Conservation (phyloP, 1,140 invertebrate species). For the Brachionus koreanus region DNA sequence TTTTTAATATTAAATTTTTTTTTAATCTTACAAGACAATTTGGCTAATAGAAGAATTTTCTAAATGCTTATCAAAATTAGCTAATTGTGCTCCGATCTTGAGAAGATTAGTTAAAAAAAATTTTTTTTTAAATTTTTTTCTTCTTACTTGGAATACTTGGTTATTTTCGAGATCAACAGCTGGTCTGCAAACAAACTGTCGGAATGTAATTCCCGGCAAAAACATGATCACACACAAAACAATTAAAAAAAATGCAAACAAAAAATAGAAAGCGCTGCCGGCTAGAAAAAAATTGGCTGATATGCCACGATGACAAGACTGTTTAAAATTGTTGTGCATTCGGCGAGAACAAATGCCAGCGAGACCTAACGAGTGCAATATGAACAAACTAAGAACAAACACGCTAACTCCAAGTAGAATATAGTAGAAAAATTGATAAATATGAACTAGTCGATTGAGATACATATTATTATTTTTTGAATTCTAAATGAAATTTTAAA, state of each 20-base stretch:
- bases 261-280: not conserved
- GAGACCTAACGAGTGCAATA: slow-evolving; percentile 9
- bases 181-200: not conserved
- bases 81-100: not conserved
- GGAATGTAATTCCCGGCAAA: not conserved
- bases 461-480: not conserved
- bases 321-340: slow-evolving; percentile 32
- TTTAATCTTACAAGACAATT: not conserved
- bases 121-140: not conserved
- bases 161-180: not conserved
- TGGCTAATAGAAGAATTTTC: not conserved
- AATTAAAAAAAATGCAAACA: slow-evolving; percentile 10
- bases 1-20: not conserved
- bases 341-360: slow-evolving; percentile 24
- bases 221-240: slow-evolving; percentile 7
- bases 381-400: slow-evolving; percentile 11
- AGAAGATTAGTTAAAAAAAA: slow-evolving; percentile 5
- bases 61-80: not conserved
- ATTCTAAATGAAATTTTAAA: not conserved
- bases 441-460: not conserved
- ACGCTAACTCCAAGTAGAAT: not conserved
- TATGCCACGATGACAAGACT: slow-evolving; percentile 28
- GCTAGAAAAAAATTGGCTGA: slow-evolving; percentile 33
- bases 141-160: not conserved
- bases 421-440: slow-evolving; percentile 22